Base-by-base conservation (phyloP, 2,888 invertebrate species). In the Drosophila colorata region DNA sequence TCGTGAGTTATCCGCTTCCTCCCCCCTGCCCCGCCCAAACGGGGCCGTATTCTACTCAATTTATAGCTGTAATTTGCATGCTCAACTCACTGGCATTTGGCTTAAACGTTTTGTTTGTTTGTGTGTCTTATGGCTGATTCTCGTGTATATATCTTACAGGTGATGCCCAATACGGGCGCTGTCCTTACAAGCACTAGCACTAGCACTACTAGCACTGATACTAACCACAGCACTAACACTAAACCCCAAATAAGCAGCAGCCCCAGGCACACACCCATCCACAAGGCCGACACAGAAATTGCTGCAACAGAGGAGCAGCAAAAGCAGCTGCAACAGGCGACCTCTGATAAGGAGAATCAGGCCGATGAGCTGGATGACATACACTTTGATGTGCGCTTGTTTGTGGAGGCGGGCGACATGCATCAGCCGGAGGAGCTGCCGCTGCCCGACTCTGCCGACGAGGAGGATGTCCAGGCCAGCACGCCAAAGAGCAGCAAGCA, bases 1-100 rank as follows among this genome's bases (percentile, higher is more conserved):
- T 98, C 92, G 98, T 99, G 94, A 96, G 96, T 94, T 59, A 33
- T n/a, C n/a, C 16, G 8, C n/a, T 52, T 28, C 37, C 57, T 52
- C n/a, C 47, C 56, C 31, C 31, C 4, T 13, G 33, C 25, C 23
- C 13, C n/a, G 2, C 2, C 16, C 11, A 43, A 16, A 13, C 2
- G 20, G n/a, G 57, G 41, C 37, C 7, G 20, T 18, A 43, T 43
- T 43, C 25, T 37, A 31, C 3, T 20, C 14, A 16, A 46, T 20
- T 13, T 23, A 53, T 76, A 52, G 56, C 25, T 65, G 31, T 52
- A 65, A 33, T 53, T 53, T 69, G 80, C 80, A 80, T 76, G 77
- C 67, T 33, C 33, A 61, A 68, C 64, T 56, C 46, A 43, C 53
- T 80, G 53, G 61, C 53, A 51, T 52, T 65, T 68, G 53, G 68